Conservation (phyloP, 2,797 vertebrate species). For the Chelmon rostratus region DNA sequence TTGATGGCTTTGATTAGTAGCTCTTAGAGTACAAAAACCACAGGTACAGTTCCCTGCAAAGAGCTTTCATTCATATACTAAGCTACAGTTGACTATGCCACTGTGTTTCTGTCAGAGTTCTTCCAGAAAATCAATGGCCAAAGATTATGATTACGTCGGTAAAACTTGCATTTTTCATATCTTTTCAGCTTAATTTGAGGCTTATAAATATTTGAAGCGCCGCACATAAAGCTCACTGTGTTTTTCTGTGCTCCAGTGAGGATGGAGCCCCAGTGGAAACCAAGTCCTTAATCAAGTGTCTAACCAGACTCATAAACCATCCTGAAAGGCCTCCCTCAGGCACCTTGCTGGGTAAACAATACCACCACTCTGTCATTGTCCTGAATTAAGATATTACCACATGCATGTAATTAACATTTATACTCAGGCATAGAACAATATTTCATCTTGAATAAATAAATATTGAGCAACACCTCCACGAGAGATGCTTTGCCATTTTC, state of each 20-base stretch:
- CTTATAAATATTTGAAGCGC: conserved; percentile 50
- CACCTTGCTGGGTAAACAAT: conserved; percentile 75
- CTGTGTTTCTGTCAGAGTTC: conserved; percentile 18
- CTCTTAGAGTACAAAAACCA: conserved; percentile 11
- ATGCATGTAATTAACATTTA: conserved; percentile 79
- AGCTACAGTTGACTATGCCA: conserved; percentile 11
- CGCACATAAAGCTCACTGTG: conserved; percentile 42
- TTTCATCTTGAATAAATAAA: conserved; percentile 73
- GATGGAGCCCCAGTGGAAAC: conserved; percentile 49
- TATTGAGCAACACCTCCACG: conserved; percentile 51
- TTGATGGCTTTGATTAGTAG: conserved; percentile 46
- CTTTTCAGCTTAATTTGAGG: conserved; percentile 44
- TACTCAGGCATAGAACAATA: conserved; percentile 57
- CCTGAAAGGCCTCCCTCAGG: conserved; percentile 70
- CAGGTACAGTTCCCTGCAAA: conserved; percentile 5
- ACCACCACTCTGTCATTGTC: conserved; percentile 71
- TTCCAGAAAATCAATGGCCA: conserved; percentile 15
- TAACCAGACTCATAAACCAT: conserved; percentile 79
- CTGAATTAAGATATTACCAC: conserved; percentile 77
- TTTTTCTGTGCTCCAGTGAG: conserved; percentile 43
- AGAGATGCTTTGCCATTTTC: conserved; percentile 43
- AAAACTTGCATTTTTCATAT: conserved; percentile 44
- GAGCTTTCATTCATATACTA: conserved; percentile 35
- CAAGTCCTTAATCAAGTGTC: conserved; percentile 75
- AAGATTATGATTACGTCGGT: background rate